Evolutionary conservation across 2,888 invertebrate species (phyloP), one percentile per base, ranked within the genome.

Genomic region (Villa cingulata): DNA sequence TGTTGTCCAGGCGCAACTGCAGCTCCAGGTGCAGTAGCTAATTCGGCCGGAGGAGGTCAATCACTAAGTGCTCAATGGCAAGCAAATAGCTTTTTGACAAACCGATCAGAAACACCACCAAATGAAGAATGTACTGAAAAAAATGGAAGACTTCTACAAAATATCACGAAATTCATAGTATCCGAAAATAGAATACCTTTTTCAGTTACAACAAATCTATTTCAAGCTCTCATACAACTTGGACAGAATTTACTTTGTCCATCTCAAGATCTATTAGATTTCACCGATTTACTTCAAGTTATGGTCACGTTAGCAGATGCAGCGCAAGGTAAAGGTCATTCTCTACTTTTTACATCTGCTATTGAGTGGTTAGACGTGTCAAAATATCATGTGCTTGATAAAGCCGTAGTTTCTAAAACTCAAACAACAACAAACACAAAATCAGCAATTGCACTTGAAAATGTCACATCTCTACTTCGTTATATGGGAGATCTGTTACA

Each of bases 241-340:
- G 85, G 82, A 1, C 77, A 78, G 39, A 75, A 79, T 29, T 72
- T 84, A 48, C 66, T 85, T 17, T 75, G 76, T 2, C 74, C 80
- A 1, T 64, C 74, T 1, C 70, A 78, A 41, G 83, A 83, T 60
- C 79, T 79, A 0, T 74, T 74, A n/a, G 82, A 83, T n/a, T 86
- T 87, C 61, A 76, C 82, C 0, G 85, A 86, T 59, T 70, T 88
- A 9, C 78, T 87, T 73, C 72, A 76, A 49, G 80, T 86, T 5
- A 84, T 87, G 85, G 80, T 83, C 2, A 83, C 80, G 42, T 64
- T 95, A 54, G 92, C 92, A 0, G 89, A 90, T 65, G 86, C 88
- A 18, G 85, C 88, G 18, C 74, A 79, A 5, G 88, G 88, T 23
- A 72, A 76, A 41, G 89, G 92, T 0, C 92, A 95, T 63, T 71